Percentiles rank a stretch among this genome's conserved stretches.
Evolutionary conservation across 2,797 vertebrate species (phyloP).

Genomic region (Falco columbarius): DNA sequence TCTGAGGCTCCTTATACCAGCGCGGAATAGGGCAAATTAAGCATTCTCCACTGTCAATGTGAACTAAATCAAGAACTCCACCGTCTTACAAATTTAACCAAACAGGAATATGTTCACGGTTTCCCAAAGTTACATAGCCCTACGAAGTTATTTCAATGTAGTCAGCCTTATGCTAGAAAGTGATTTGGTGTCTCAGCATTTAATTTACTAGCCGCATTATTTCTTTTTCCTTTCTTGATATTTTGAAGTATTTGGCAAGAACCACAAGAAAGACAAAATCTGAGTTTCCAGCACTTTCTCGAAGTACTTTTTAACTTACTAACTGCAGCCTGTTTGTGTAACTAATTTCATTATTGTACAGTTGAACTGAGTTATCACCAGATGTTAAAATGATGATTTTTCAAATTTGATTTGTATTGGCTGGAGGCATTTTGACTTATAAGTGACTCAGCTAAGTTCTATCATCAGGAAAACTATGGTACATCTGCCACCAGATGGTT

Average conservation of each 20-base stretch:
- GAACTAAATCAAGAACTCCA: neutral
- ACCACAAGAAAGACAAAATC: neutral
- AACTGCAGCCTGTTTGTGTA: neutral
- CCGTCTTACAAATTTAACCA: neutral
- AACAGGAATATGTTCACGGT: neutral
- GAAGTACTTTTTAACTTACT: neutral
- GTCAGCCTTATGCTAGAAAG: neutral
- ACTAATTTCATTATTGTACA: conserved; percentile 30
- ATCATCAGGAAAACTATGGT: neutral
- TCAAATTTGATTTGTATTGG: conserved; percentile 17
- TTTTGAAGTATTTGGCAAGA: neutral
- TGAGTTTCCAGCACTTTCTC: neutral
- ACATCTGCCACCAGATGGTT: neutral
- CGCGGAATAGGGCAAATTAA: neutral
- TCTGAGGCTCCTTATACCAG: neutral
- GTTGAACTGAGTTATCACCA: conserved; percentile 23
- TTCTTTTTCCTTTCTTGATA: neutral
- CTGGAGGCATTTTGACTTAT: neutral
- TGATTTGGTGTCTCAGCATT: neutral
- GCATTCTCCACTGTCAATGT: neutral
- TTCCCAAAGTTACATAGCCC: neutral
- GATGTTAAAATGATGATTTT: neutral
- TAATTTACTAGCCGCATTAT: neutral
- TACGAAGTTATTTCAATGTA: neutral
- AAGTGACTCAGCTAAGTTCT: conserved; percentile 6